Percentiles rank a stretch among this genome's conserved stretches.
Conservation (phyloP, 2,797 vertebrate species). For the Masticophis lateralis region DNA sequence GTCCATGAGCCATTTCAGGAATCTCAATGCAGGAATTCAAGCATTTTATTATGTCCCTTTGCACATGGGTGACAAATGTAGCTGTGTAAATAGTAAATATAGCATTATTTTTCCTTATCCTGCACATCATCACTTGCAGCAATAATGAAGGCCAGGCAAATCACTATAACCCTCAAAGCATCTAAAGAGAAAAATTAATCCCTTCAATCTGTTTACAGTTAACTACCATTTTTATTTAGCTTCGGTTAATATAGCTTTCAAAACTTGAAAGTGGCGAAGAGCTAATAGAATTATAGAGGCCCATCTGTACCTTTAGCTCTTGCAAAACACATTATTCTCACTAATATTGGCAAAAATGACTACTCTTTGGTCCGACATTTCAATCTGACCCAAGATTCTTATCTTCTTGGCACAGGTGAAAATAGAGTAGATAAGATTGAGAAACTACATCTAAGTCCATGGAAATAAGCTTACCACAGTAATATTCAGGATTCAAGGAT, state of each 20-base stretch:
- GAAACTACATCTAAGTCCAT: background rate
- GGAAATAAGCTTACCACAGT: slow-evolving; percentile 81
- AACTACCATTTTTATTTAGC: background rate
- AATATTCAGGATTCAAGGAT: slow-evolving; percentile 91
- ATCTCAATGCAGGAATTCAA: background rate
- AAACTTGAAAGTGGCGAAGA: background rate
- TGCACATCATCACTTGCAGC: background rate
- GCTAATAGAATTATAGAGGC: background rate
- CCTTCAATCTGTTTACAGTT: background rate
- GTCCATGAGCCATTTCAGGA: background rate
- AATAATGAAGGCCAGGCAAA: background rate
- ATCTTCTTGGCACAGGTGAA: background rate
- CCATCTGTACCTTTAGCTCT: background rate
- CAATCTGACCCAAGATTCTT: background rate
- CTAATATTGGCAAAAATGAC: background rate
- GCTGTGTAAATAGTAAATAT: background rate
- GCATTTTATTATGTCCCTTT: background rate
- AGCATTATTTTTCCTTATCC: background rate
- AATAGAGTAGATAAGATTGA: background rate
- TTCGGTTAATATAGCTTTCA: background rate
- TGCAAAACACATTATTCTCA: background rate
- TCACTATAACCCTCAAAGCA: background rate
- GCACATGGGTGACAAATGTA: background rate
- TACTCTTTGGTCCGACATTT: background rate
- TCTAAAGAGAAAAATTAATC: background rate